Percentiles rank a stretch among this genome's conserved stretches.
phyloP scores from a whole-genome alignment of 2,113 vertebrate species.

The Dicerorhinus sumatrensis region DNA sequence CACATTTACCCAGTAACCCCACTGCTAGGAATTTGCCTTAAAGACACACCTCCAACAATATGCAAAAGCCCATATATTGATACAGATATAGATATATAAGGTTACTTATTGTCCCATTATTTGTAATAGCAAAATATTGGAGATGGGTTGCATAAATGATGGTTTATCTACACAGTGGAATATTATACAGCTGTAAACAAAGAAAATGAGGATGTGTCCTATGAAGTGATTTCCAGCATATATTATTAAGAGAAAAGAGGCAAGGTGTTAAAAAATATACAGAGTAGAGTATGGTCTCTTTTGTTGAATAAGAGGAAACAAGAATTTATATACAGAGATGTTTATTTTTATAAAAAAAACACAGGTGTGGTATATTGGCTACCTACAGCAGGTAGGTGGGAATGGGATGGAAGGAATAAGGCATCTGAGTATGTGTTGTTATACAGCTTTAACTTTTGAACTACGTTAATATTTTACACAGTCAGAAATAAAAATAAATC shows the following conservation, averaged over 20 bases:
- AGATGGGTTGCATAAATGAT: not conserved
- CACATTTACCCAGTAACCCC: not conserved
- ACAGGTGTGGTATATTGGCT: not conserved
- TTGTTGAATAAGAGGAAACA: not conserved
- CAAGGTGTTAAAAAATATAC: not conserved
- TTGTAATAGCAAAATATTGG: not conserved
- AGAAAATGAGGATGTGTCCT: not conserved
- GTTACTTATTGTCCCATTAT: not conserved
- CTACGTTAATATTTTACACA: not conserved
- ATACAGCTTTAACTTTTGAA: not conserved
- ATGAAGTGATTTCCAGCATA: too few species aligned
- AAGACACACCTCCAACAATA: not conserved
- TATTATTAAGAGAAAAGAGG: not conserved
- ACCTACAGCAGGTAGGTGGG: not conserved
- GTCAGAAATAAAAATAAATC: conserved; percentile 18
- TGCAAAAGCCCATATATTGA: not conserved
- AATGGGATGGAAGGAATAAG: not conserved
- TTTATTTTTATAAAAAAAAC: not conserved
- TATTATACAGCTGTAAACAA: not conserved
- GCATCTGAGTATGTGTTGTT: not conserved
- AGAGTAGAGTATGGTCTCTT: not conserved
- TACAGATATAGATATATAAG: not conserved
- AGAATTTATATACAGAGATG: not conserved
- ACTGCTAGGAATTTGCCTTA: not conserved
- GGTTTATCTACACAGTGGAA: not conserved